Percentiles rank a stretch among this genome's conserved stretches.
These are phyloP conservation scores for Platynereis dumerilii DNA, from an alignment of 2,888 invertebrate genomes.

Conservation along the genomic window DNA sequence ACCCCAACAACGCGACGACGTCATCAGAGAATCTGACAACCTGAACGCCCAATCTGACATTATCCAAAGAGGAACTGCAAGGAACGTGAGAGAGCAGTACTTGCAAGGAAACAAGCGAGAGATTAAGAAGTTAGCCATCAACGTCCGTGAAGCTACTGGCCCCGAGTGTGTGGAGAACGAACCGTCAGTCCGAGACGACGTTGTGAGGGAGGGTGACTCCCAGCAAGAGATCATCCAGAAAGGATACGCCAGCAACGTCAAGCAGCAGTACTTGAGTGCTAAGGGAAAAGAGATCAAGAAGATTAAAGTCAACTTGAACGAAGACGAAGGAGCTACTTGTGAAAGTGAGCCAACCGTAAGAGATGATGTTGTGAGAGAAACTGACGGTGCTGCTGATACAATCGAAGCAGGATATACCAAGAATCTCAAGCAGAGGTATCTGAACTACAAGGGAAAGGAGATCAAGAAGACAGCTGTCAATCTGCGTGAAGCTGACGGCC, in stretches of 20 bases:
- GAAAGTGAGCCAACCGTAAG: slow-evolving; percentile 16
- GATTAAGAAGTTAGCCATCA: background rate
- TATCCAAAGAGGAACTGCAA: slow-evolving; percentile 9
- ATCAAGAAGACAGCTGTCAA: slow-evolving; percentile 18
- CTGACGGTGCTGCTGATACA: slow-evolving; percentile 12
- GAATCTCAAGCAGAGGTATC: slow-evolving; percentile 15
- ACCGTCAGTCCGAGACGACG: slow-evolving; percentile 29
- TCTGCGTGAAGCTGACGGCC: slow-evolving; percentile 10
- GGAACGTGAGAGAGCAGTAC: slow-evolving; percentile 6
- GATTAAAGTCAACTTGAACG: slow-evolving; percentile 9
- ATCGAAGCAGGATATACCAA: slow-evolving; percentile 17
- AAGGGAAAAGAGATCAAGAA: slow-evolving; percentile 13
- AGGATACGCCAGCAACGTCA: slow-evolving; percentile 4
- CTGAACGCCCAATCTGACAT: background rate
- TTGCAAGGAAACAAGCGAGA: background rate
- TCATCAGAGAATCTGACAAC: slow-evolving; percentile 19
- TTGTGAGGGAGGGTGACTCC: slow-evolving; percentile 22
- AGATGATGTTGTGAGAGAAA: slow-evolving; percentile 24
- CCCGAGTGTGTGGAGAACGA: slow-evolving; percentile 32
- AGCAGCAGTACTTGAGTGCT: slow-evolving; percentile 9
- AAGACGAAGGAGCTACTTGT: slow-evolving; percentile 6
- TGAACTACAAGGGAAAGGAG: slow-evolving; percentile 16
- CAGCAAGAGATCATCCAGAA: background rate
- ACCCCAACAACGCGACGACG: slow-evolving; percentile 29
- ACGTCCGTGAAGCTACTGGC: background rate